Evolutionary conservation across 2,113 vertebrate genomes (phyloP).

Genomic region (Thalassoma bifasciatum): DNA sequence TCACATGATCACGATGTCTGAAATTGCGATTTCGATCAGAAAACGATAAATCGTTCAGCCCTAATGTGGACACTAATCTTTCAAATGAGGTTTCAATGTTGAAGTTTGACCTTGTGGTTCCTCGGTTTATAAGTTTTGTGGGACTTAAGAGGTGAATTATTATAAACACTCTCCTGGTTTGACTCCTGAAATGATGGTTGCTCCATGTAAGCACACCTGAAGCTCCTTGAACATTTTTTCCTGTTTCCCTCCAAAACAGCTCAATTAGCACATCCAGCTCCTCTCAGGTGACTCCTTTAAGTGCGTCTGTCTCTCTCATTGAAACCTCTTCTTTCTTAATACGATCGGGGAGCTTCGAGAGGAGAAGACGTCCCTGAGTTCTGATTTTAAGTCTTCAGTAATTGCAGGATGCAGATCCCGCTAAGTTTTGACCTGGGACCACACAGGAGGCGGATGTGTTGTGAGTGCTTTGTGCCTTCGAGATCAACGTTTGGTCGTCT

Average conservation of each 20-base stretch:
- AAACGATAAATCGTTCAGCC: no score
- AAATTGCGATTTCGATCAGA: no score
- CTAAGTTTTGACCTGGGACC: constrained; percentile 15
- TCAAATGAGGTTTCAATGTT: no score
- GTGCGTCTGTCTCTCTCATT: no score
- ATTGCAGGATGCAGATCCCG: constrained; percentile 29
- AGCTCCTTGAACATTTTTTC: no score
- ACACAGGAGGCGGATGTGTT: not conserved
- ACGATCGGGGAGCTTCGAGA: constrained; percentile 49
- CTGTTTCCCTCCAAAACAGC: constrained; percentile 4
- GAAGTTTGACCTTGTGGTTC: no score
- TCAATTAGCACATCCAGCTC: constrained; percentile 30
- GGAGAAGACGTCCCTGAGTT: constrained; percentile 4
- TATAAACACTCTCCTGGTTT: no score
- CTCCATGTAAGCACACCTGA: no score
- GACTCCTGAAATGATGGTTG: not conserved
- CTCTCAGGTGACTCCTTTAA: constrained; percentile 22
- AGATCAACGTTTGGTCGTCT: constrained; percentile 14
- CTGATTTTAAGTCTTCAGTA: not conserved
- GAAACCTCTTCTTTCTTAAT: constrained; percentile 23
- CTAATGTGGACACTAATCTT: no score
- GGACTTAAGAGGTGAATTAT: no score
- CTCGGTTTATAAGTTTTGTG: constrained; percentile 3
- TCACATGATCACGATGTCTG: no score
- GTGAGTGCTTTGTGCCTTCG: not conserved